Evolutionary conservation across 2,113 vertebrate genomes (phyloP).

Genomic region (Colius striatus): DNA sequence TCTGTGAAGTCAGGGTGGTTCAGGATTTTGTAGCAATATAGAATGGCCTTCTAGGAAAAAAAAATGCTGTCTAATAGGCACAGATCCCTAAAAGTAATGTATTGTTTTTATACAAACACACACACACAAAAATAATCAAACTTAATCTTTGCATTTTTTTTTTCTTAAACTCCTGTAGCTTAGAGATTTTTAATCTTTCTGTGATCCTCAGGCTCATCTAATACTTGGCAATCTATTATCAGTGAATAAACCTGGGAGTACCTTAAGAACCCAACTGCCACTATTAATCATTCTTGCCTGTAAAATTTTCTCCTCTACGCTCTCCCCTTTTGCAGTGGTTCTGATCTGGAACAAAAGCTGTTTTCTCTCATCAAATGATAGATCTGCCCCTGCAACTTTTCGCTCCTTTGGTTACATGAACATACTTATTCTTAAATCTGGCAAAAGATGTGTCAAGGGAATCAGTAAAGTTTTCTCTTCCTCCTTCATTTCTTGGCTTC

Average conservation of each 20-base stretch:
- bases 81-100: not conserved
- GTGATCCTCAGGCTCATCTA: not conserved
- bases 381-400: not conserved
- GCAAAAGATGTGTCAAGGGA: not conserved
- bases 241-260: not conserved
- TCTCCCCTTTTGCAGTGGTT: not conserved
- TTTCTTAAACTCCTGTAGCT: not conserved
- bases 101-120: not conserved
- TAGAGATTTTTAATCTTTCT: not conserved
- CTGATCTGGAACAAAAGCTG: not conserved
- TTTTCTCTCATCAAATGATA: not conserved
- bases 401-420: not conserved
- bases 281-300: not conserved
- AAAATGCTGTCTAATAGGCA: not conserved
- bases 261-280: not conserved
- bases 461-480: conserved; percentile 15
- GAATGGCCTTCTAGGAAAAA: not conserved
- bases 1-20: not conserved
- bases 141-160: not conserved
- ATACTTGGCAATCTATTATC: not conserved
- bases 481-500: not conserved
- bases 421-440: not conserved
- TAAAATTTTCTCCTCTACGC: not conserved
- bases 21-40: not conserved
- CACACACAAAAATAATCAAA: not conserved